phyloP scores from a whole-genome alignment of 1,140 invertebrate genomes.

The Brachionus sp. region DNA sequence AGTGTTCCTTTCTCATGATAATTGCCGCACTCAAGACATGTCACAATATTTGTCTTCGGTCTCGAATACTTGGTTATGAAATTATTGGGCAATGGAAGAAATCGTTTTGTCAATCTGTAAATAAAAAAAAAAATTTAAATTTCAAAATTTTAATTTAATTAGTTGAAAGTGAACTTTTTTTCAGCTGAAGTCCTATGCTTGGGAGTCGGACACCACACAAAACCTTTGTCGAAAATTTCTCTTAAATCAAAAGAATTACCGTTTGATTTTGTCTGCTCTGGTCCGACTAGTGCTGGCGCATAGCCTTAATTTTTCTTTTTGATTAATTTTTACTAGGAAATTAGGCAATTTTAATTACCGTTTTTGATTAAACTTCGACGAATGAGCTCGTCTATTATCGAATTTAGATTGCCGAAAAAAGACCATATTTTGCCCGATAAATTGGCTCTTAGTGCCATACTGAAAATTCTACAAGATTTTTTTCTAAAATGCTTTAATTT shows the following conservation, averaged over 20 bases:
- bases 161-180: constrained; percentile 35
- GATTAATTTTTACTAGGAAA: neutral
- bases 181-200: constrained; percentile 36
- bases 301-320: neutral
- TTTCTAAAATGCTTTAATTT: neutral
- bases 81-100: constrained; percentile 22
- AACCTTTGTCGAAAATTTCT: constrained; percentile 17
- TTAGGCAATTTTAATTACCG: neutral
- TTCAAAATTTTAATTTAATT: neutral
- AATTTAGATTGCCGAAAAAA: neutral
- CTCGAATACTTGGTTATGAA: constrained; percentile 42
- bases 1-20: constrained; percentile 40
- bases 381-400: neutral
- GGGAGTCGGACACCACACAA: constrained; percentile 37
- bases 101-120: constrained; percentile 10
- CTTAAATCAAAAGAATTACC: neutral
- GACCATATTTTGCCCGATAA: neutral
- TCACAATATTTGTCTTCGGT: constrained; percentile 41
- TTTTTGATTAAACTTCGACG: neutral
- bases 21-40: constrained; percentile 1
- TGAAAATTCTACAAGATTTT: neutral
- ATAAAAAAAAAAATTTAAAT: neutral
- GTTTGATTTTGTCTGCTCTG: neutral
- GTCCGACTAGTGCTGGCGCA: neutral
- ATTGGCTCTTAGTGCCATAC: neutral